phyloP scores from a whole-genome alignment of 2,113 vertebrate genomes.

The Piprites chloris region DNA sequence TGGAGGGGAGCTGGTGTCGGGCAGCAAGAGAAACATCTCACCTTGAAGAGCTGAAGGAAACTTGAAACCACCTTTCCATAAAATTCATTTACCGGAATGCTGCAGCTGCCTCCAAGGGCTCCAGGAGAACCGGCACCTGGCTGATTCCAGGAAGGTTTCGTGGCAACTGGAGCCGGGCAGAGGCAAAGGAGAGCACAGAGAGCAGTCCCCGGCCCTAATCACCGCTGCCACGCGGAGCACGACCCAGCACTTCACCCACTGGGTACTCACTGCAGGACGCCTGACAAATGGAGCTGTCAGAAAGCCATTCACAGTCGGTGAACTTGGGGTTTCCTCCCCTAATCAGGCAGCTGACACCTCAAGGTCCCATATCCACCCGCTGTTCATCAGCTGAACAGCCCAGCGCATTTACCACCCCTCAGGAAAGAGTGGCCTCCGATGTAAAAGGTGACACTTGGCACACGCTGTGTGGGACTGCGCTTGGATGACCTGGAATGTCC shows the following conservation, averaged over 20 bases:
- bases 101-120: not conserved
- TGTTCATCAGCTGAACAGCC: not conserved
- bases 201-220: not conserved
- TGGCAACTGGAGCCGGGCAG: not conserved
- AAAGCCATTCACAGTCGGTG: not conserved
- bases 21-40: not conserved
- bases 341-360: not conserved
- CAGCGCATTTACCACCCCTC: fast-evolving
- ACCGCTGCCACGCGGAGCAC: not conserved
- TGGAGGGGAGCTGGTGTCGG: not conserved
- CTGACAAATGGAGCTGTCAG: not conserved
- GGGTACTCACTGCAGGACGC: not conserved
- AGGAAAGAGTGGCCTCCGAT: not conserved
- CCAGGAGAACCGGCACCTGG: not conserved
- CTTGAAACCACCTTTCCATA: not conserved
- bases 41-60: not conserved
- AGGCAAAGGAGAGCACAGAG: not conserved
- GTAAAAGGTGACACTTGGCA: not conserved
- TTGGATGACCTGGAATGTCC: not conserved
- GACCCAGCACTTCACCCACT: not conserved
- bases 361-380: fast-evolving
- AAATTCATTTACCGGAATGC: not conserved
- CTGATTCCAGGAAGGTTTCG: not conserved
- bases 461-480: no score
- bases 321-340: not conserved